Conservation (phyloP, 2,888 invertebrate species). For the Tridacna gigas region DNA sequence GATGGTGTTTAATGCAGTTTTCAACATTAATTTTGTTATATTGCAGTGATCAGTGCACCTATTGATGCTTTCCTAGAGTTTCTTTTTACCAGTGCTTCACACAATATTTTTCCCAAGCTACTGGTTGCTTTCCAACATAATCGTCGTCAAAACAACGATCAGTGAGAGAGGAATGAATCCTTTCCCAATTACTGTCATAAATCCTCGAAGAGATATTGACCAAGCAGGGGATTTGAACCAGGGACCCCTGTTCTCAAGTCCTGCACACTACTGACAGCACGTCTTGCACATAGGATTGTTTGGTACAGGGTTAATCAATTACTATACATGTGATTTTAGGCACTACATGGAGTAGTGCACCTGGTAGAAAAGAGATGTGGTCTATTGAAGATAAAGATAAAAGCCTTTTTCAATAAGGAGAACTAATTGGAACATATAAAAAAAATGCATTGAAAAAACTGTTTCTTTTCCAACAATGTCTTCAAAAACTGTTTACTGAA, state of each 20-base stretch:
- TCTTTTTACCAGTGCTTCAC: not conserved
- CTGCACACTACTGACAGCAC: not conserved
- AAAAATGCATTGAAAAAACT: too few relatives aligned
- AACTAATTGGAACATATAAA: too few relatives aligned
- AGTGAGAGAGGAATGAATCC: not conserved
- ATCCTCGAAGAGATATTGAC: not conserved
- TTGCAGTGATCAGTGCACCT: not conserved
- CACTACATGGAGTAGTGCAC: too few relatives aligned
- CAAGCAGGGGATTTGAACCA: not conserved
- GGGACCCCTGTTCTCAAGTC: not conserved
- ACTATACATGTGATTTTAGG: too few relatives aligned
- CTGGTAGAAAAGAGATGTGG: too few relatives aligned
- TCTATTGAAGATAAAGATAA: too few relatives aligned
- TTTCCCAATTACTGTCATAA: not conserved
- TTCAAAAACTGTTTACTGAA: too few relatives aligned
- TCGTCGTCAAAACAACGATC: not conserved
- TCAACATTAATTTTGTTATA: not conserved
- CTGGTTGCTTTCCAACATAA: not conserved
- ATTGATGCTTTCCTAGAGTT: not conserved
- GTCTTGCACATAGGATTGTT: not conserved
- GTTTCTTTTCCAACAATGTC: too few relatives aligned
- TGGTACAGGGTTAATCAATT: too few relatives aligned
- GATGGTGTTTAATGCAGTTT: not conserved
- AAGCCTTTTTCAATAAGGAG: too few relatives aligned
- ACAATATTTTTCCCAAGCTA: not conserved